phyloP scores from a whole-genome alignment of 1,140 invertebrate genomes.

The Hyles vespertilio region DNA sequence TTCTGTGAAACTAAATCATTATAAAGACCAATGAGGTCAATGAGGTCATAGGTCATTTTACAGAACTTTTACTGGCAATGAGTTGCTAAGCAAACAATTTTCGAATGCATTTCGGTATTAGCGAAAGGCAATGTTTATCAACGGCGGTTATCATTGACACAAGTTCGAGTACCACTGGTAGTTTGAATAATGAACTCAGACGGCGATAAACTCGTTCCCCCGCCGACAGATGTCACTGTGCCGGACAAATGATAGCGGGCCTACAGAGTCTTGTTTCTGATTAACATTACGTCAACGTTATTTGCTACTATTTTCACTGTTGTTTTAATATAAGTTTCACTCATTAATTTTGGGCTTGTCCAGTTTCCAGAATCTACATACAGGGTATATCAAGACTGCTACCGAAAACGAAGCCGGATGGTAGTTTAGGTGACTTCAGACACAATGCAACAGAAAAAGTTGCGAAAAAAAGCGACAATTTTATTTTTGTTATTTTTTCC shows the following conservation, averaged over 20 bases:
- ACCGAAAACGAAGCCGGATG: no score
- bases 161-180: slow-evolving; percentile 37
- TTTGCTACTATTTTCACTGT: no score
- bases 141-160: slow-evolving; percentile 30
- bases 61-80: no score
- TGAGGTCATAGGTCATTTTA: not conserved
- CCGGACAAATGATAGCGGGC: slow-evolving; percentile 54
- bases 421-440: no score
- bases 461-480: no score
- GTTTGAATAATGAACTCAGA: slow-evolving; percentile 49
- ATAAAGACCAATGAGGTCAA: not conserved
- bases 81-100: no score
- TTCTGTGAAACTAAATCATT: no score
- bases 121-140: slow-evolving; percentile 26
- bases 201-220: slow-evolving; percentile 51
- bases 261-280: slow-evolving; percentile 35
- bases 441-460: no score
- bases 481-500: no score
- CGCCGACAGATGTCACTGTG: slow-evolving; percentile 51
- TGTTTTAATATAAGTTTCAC: not conserved
- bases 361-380: no score
- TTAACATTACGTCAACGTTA: slow-evolving; percentile 25
- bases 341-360: not conserved
- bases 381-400: no score
- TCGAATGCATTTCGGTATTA: slow-evolving; percentile 3